Conservation (phyloP, 2,888 invertebrate genomes). For the Acleris holmiana region DNA sequence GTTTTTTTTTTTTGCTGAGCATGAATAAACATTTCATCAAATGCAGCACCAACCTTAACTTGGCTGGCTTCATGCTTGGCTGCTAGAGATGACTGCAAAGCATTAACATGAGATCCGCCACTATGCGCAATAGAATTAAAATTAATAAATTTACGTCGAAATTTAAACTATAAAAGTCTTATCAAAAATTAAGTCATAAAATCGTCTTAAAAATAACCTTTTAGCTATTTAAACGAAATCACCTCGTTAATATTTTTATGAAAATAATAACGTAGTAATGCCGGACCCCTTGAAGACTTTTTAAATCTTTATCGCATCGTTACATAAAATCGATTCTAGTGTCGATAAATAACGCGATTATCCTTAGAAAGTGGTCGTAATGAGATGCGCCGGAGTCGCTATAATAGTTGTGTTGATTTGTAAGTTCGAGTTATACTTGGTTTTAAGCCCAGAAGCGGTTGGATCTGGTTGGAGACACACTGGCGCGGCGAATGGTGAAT, state of each 20-base stretch:
- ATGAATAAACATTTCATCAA: no score
- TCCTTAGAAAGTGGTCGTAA: slow-evolving; percentile 66
- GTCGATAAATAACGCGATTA: slow-evolving; percentile 71
- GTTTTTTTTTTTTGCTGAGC: no score
- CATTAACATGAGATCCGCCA: no score
- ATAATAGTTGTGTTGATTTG: slow-evolving; percentile 69
- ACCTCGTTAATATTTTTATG: slow-evolving; percentile 31
- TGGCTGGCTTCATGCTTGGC: no score
- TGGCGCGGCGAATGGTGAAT: slow-evolving; percentile 28
- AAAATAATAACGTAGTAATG: slow-evolving; percentile 44
- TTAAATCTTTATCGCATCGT: slow-evolving; percentile 25
- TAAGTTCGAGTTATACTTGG: slow-evolving; percentile 56
- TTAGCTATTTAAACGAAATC: background rate
- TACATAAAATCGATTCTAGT: slow-evolving; percentile 33
- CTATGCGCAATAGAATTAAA: no score
- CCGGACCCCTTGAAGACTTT: slow-evolving; percentile 3
- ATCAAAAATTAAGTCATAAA: slow-evolving; percentile 17
- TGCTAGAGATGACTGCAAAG: no score
- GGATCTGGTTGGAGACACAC: slow-evolving; percentile 44
- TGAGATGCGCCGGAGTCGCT: slow-evolving; percentile 63
- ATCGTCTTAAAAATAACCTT: slow-evolving; percentile 6
- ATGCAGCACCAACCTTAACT: no score
- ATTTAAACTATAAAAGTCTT: background rate
- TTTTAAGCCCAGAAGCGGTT: slow-evolving; percentile 63
- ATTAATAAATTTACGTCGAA: background rate